Conservation (phyloP, 2,888 invertebrate species). For the Eretmocerus hayati region DNA sequence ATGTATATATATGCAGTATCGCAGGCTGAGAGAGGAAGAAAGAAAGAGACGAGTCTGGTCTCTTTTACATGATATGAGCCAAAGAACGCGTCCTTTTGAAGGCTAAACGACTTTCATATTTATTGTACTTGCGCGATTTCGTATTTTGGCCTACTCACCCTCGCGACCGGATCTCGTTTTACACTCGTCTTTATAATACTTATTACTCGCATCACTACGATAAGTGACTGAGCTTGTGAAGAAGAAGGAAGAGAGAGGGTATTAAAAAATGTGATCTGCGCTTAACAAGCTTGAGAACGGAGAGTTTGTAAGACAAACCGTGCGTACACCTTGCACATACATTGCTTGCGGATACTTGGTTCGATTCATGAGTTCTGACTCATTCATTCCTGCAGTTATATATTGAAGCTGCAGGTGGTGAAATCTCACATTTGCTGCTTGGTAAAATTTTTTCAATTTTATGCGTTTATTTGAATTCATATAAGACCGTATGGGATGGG, state of each 20-base stretch:
- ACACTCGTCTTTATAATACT: neutral
- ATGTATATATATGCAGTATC: too few species aligned
- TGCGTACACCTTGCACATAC: constrained; percentile 9
- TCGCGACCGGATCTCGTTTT: neutral
- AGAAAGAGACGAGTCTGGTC: neutral
- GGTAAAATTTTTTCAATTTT: too few species aligned
- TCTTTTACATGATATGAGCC: neutral
- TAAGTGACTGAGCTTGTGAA: neutral
- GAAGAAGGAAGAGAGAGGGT: neutral
- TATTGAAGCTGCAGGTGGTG: too few species aligned
- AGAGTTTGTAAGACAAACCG: neutral
- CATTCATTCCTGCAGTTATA: too few species aligned
- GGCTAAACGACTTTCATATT: constrained; percentile 16
- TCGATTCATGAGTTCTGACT: too few species aligned
- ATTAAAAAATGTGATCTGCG: too few species aligned
- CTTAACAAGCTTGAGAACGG: too few species aligned
- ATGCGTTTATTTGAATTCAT: too few species aligned
- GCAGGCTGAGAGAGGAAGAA: too few species aligned
- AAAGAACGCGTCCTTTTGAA: constrained; percentile 18
- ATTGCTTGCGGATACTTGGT: too few species aligned
- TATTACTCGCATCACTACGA: neutral
- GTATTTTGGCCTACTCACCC: constrained; percentile 9
- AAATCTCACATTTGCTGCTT: too few species aligned
- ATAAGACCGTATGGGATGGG: too few species aligned
- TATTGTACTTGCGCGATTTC: constrained; percentile 7